Evolutionary conservation across 1,140 invertebrate genomes (phyloP), one percentile per base, ranked within the genome.

Genomic region (Nylanderia fulva): DNA sequence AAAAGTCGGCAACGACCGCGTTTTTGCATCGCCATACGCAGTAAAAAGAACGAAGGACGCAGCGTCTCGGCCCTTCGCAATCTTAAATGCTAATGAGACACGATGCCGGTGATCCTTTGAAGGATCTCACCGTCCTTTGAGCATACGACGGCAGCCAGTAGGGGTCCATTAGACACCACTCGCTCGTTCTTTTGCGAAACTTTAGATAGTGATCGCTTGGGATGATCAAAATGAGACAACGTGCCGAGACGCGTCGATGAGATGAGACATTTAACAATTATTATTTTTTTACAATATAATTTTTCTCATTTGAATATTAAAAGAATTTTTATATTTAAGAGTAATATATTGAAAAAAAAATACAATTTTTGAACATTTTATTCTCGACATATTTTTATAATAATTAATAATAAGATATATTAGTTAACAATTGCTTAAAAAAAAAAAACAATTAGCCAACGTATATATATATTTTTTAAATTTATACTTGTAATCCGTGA

Each of bases 21-120:
- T 21, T 69, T 21, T 69, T 60, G 69, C 74, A 71, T 85, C 69
- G 39, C 63, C 80, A 54, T 68, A 36, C 56, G 21, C 52, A 56
- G 18, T 39, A 56, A 84, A 88, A 61, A 60, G 75, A 74, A 24
- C 21, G 45, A 13, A 39, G n/a, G 15, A 52, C 29, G 52, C 64
- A 69, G 36, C 45, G 58, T 61, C 24, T 29, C 39, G 60, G 39
- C 54, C 75, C 86, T 61, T 86, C 85, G 79, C 79, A 91, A 91
- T 91, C 90, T 86, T 72, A 68, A 90, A 91, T 91, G 90, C 88
- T 91, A 91, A 91, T 91, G 87, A 90, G 79, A 85, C 77, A 79
- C 18, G 85, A 84, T 60, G 68, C 71, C 82, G 61, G 79, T 74
- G 85, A 86, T 85, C 85, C 89, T 91, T 91, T 91, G 89, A 91